These are phyloP conservation scores for Drosophila kohkoa DNA, from an alignment of 1,140 invertebrate genomes.

Conservation along the genomic window DNA sequence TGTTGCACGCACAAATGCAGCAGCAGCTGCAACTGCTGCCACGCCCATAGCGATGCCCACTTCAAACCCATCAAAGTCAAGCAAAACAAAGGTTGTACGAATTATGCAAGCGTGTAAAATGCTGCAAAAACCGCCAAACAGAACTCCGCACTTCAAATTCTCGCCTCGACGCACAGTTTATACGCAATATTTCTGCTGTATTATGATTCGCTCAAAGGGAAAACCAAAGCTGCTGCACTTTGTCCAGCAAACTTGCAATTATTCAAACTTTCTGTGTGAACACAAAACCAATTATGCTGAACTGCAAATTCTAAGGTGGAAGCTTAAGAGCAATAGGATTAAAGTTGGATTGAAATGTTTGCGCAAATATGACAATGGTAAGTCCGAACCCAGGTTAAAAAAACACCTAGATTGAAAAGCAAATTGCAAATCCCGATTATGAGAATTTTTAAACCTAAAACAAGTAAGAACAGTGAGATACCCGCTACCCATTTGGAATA, in stretches of 20 bases:
- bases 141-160: slow-evolving; percentile 9
- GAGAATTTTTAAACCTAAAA: no score
- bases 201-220: neutral
- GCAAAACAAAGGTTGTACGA: slow-evolving; percentile 48
- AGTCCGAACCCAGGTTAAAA: no score
- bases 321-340: neutral
- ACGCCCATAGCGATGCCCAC: slow-evolving; percentile 2
- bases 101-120: slow-evolving; percentile 47
- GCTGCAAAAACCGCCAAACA: neutral
- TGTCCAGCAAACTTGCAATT: neutral
- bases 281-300: neutral
- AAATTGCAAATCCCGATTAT: neutral
- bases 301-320: neutral
- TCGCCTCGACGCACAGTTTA: slow-evolving; percentile 21
- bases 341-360: neutral
- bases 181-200: slow-evolving; percentile 5
- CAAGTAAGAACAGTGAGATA: no score
- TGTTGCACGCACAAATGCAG: no score
- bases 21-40: neutral
- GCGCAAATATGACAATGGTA: no score
- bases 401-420: no score
- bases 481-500: no score
- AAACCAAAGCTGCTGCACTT: neutral
- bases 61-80: slow-evolving; percentile 38
- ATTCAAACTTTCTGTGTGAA: neutral